Base-by-base conservation (phyloP, 1,140 invertebrate species). In the Dreissena rostriformis region DNA sequence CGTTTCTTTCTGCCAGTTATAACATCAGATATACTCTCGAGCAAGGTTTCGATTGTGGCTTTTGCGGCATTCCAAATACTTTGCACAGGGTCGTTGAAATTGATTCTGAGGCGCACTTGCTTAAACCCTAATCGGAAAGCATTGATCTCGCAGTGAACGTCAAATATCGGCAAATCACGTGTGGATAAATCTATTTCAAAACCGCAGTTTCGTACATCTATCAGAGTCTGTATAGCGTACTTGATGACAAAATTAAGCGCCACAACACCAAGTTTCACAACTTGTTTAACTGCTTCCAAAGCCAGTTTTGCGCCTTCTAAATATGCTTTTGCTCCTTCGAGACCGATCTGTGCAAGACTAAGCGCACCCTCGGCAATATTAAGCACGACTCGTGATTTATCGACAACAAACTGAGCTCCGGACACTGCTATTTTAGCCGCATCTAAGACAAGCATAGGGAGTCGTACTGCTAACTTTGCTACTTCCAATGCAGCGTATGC, bases 191-290 rank as follows among this genome's bases (percentile, higher is more conserved):
- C 51, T 67, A 82, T 24, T 19, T 71, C n/a, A 66, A 86, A 86
- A 15, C 84, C 84, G 75, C 84, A 86, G 26, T 86, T 81, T 65
- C 73, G 19, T 19, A 86, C 78, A 55, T 86, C 84, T 57, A 86
- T 82, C 0, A 85, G 55, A 29, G 15, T 51, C 49, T 79, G 57
- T 55, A 82, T 29, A n/a, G 70, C 77, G 55, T 75, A 75, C n/a
- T 75, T 65, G 17, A 82, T 61, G 49, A 86, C 63, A 66, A 73
- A 80, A 39, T 73, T 29, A 19, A 85, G 52, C 10, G 67, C 76
- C 2, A 79, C 28, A 55, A n/a, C 19, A 4, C 71, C 84, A 24
- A 49, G 77, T 51, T 66, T 66, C 4, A 86, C 71, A 10, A 65
- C 78, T 11, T 22, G n/a, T 76, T 82, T 86, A 1, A 86, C 65